These are phyloP conservation scores for Lymantria monacha DNA, from an alignment of 2,888 invertebrate genomes.

Conservation along the genomic window DNA sequence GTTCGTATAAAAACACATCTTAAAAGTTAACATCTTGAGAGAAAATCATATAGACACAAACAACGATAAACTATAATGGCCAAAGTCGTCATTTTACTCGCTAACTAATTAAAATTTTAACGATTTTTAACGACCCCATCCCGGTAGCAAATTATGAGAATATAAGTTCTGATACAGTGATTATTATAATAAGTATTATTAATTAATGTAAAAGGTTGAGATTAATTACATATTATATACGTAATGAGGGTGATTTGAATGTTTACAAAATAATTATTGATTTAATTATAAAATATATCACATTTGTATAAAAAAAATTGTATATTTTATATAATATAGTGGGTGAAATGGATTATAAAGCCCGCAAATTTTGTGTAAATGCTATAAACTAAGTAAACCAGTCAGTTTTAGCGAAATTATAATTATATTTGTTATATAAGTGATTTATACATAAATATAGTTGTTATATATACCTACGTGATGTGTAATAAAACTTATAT, in stretches of 20 bases:
- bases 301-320: not conserved
- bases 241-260: conserved; percentile 19
- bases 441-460: conserved; percentile 33
- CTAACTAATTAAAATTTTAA: too few species aligned
- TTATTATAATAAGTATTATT: conserved; percentile 23
- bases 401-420: conserved; percentile 61
- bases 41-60: too few species aligned
- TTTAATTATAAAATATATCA: not conserved
- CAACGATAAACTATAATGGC: too few species aligned
- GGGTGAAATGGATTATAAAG: conserved; percentile 40
- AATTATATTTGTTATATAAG: conserved; percentile 24
- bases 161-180: conserved; percentile 15
- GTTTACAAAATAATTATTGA: conserved; percentile 15
- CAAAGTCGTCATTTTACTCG: too few species aligned
- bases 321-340: conserved; percentile 23
- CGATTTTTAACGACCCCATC: too few species aligned
- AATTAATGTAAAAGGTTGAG: conserved; percentile 31
- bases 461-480: conserved; percentile 19
- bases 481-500: conserved; percentile 27
- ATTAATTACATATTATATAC: conserved; percentile 25
- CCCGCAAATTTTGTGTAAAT: conserved; percentile 29
- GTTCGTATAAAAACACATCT: too few species aligned
- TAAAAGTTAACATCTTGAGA: too few species aligned
- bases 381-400: conserved; percentile 55
- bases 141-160: not conserved